Conservation (phyloP, 2,797 vertebrate species). For the Pangasius macronema region DNA sequence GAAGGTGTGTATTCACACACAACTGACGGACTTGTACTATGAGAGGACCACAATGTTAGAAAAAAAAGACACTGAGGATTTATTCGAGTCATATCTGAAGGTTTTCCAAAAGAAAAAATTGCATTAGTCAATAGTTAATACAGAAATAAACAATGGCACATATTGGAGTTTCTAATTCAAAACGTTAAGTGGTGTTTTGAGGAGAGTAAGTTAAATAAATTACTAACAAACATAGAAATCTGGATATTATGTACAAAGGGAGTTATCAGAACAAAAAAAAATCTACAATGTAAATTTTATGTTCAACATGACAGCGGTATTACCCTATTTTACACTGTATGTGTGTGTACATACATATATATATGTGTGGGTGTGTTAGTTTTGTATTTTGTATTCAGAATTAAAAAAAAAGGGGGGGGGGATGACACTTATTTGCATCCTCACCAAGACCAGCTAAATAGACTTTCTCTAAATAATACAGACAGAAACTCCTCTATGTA, state of each 20-base stretch:
- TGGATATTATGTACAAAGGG: slow-evolving; percentile 81
- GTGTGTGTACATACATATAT: slow-evolving; percentile 18
- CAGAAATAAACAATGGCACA: slow-evolving; percentile 80
- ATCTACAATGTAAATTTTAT: slow-evolving; percentile 74
- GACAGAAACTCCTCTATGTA: slow-evolving; percentile 61
- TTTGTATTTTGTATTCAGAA: slow-evolving; percentile 43
- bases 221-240: slow-evolving; percentile 84
- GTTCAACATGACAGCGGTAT: slow-evolving; percentile 71
- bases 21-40: slow-evolving; percentile 25
- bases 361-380: slow-evolving; percentile 36
- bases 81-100: slow-evolving; percentile 62
- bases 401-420: background rate
- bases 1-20: slow-evolving; percentile 27
- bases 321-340: slow-evolving; percentile 72
- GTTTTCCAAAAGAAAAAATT: slow-evolving; percentile 49
- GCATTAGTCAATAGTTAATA: slow-evolving; percentile 79
- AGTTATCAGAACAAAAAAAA: slow-evolving; percentile 74
- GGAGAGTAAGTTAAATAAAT: slow-evolving; percentile 84
- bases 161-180: slow-evolving; percentile 75
- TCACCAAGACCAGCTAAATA: slow-evolving; percentile 58
- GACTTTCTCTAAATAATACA: slow-evolving; percentile 56
- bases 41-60: slow-evolving; percentile 61
- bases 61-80: slow-evolving; percentile 60
- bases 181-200: slow-evolving; percentile 73
- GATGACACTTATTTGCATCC: slow-evolving; percentile 52